phyloP scores from a whole-genome alignment of 2,888 invertebrate genomes.

The Carterocephalus palaemon region DNA sequence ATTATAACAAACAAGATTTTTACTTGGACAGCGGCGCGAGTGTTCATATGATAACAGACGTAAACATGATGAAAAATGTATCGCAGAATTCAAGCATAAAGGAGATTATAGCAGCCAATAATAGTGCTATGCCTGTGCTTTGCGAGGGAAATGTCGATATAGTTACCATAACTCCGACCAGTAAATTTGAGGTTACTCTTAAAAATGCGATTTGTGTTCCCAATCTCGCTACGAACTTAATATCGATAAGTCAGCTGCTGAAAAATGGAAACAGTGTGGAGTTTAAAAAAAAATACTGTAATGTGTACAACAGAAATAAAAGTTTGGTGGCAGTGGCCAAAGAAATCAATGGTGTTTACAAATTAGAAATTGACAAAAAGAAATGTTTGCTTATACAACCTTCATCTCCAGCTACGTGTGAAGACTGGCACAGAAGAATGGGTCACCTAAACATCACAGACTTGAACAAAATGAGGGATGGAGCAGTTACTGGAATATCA shows the following conservation, averaged over 20 bases:
- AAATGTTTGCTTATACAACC: constrained; percentile 8
- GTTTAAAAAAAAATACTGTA: constrained; percentile 23
- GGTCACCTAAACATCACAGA: constrained; percentile 29
- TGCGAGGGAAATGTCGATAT: constrained; percentile 25
- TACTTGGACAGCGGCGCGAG: constrained; percentile 21
- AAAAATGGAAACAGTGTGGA: constrained; percentile 30
- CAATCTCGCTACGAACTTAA: constrained; percentile 27
- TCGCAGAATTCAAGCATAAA: constrained; percentile 9
- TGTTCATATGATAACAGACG: constrained; percentile 18
- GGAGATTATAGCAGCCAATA: constrained; percentile 23
- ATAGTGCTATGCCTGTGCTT: constrained; percentile 13
- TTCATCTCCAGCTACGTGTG: background rate
- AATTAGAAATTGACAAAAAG: constrained; percentile 23
- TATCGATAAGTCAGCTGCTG: constrained; percentile 33
- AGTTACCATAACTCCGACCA: constrained; percentile 8
- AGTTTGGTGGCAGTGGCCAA: constrained; percentile 18
- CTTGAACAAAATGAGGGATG: constrained; percentile 30
- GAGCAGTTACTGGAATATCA: constrained; percentile 19
- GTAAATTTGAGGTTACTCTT: constrained; percentile 19
- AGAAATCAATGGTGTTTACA: too few relatives aligned
- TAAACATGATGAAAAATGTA: constrained; percentile 19
- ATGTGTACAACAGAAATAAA: constrained; percentile 19
- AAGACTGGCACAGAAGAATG: constrained; percentile 27
- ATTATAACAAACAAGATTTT: constrained; percentile 15
- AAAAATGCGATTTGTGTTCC: constrained; percentile 28